Base-by-base conservation (phyloP, 2,888 invertebrate genomes). In the Bombylius discolor region DNA sequence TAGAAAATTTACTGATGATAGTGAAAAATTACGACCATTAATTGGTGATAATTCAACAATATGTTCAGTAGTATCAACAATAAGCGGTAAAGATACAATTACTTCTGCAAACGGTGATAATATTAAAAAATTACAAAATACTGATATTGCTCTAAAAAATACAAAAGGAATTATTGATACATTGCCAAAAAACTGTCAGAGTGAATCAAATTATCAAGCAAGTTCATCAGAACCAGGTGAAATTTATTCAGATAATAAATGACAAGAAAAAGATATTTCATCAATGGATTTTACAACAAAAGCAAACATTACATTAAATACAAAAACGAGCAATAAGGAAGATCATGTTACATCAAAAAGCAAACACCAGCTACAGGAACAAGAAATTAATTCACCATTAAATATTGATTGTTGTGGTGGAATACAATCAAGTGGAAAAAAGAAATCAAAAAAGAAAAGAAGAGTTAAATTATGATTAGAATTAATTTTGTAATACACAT, bases 391-490 rank as follows among this genome's bases (percentile, higher is more conserved):
- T 8, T 39, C 14, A 7, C n/a, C 55, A 39, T 14, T 42, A 58
- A n/a, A 51, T 46, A 52, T 13, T 33, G 34, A 45, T 36, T 46
- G 51, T 52, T 52, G 57, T 12, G 49, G 47, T 48, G 54, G 52
- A 39, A 49, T 48, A 23, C 60, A 36, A 50, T 61, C 45, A 57
- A 65, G 64, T 61, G 64, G 62, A 65, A 74, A 74, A 64, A 74
- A 74, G 68, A 74, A 74, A 67, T 68, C 71, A 4, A 72, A 71
- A 62, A 70, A 71, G 31, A 74, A 73, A 60, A 73, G 71, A 57
- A 74, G 74, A 74, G n/a, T n/a, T n/a, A n/a, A n/a, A n/a, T n/a
- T n/a, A n/a, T n/a, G n/a, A n/a, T n/a, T n/a, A n/a, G n/a, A n/a
- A n/a, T n/a, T n/a, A n/a, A n/a, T n/a, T n/a, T n/a, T n/a, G n/a